Evolutionary conservation across 2,113 vertebrate species (phyloP), one percentile per base, ranked within the genome.

Genomic region (Aegithalos caudatus): DNA sequence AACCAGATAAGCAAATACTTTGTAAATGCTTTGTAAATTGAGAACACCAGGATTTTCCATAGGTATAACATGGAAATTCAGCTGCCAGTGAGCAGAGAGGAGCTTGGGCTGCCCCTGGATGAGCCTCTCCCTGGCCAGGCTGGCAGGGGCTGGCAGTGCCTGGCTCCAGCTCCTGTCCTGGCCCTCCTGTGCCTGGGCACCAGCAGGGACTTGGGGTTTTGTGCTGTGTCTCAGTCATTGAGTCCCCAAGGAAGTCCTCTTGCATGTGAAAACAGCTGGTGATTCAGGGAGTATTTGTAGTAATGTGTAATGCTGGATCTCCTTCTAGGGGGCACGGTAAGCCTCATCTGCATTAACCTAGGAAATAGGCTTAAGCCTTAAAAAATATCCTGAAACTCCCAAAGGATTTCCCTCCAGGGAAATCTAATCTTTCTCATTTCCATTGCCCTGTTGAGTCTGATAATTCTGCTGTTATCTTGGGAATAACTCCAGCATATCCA

Each of bases 241-340:
- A 18, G 56, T 31, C 65, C 65, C 13, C 58, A 53, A 24, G 78
- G 88, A 53, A 70, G 45, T 29, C 51, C 62, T 67, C 29, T 12
- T 7, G 65, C 50, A 48, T 0, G 0, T 12, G 50, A 33, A 31
- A 64, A 11, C 31, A 80, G 44, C 21, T 3, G 2, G 8, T 77
- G 93, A 56, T 74, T 69, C 53, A 14, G 62, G 74, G 56, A 50
- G 14, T 8, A 23, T 37, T 37, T 88, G 67, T 15, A 37, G 64
- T 22, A 86, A 88, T 1, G 0, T 29, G 69, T 77, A 94, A 92
- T 27, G 72, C 81, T 70, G 84, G 64, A 44, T 86, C n/a, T 45
- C 45, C 80, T 42, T 70, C 88, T 25, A 21, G 31, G 64, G 64
- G 72, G 20, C 51, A 83, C 54, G 20, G 48, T 29, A 33, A 4